Evolutionary conservation across 2,888 invertebrate species (phyloP).

Genomic region (Notodonta dromedarius): DNA sequence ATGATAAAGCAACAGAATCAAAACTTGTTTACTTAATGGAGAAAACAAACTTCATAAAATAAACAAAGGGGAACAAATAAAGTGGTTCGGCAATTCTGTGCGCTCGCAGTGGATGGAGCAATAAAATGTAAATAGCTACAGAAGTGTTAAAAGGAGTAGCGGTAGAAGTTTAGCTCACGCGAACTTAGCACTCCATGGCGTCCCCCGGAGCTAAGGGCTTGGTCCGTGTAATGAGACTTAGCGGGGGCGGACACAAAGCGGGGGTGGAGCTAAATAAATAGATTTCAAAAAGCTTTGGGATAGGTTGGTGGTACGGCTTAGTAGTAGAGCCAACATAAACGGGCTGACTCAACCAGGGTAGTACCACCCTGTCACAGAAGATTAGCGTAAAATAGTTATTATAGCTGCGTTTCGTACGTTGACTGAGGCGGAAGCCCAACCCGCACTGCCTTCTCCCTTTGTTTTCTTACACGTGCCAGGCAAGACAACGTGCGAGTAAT

Average conservation of each 20-base stretch:
- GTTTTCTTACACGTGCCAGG: no score
- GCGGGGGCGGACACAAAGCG: conserved; percentile 7
- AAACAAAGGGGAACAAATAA: conserved; percentile 64
- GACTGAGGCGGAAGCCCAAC: no score
- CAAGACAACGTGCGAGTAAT: no score
- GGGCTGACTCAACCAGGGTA: no score
- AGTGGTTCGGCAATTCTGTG: conserved; percentile 57
- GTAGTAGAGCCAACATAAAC: no score
- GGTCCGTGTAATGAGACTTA: conserved; percentile 21
- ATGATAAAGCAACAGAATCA: conserved; percentile 33
- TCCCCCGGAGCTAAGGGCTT: conserved; percentile 39
- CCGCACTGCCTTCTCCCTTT: no score
- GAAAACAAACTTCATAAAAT: conserved; percentile 49
- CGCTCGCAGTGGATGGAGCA: conserved; percentile 57
- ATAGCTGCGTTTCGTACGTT: no score
- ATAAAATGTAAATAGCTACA: conserved; percentile 76
- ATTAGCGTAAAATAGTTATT: no score
- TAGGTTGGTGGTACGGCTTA: no score
- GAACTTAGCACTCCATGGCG: conserved; percentile 68
- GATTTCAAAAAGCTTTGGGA: no score
- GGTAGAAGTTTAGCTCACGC: conserved; percentile 68
- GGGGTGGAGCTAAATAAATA: no score
- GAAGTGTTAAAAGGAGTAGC: conserved; percentile 74
- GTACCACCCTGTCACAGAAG: no score
- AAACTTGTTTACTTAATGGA: conserved; percentile 47